Evolutionary conservation across 2,113 vertebrate genomes (phyloP).

Genomic region (Harpagus bidentatus): DNA sequence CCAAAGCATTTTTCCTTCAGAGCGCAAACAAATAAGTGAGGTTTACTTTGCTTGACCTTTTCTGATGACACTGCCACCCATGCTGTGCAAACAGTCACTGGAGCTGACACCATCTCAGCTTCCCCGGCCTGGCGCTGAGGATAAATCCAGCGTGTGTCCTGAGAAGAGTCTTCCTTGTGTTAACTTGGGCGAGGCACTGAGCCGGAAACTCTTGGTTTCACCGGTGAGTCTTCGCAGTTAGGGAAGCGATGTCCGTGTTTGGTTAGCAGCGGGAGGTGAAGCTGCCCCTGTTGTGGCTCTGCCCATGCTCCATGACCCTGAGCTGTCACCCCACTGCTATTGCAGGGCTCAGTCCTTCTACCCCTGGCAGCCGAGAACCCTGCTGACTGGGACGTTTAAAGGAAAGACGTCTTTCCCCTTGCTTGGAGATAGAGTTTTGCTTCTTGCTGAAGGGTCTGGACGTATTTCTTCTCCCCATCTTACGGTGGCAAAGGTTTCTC

Average conservation of each 20-base stretch:
- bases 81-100: conserved; percentile 20
- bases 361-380: neutral
- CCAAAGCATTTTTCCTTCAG: conserved; percentile 64
- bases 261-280: neutral
- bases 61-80: conserved; percentile 57
- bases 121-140: neutral
- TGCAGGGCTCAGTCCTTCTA: fast-evolving
- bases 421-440: neutral
- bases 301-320: neutral
- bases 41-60: conserved; percentile 75
- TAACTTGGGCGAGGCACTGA: neutral
- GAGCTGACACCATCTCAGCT: neutral
- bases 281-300: neutral
- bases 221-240: neutral
- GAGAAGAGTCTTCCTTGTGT: neutral
- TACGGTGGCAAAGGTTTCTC: neutral
- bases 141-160: neutral
- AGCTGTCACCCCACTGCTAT: neutral
- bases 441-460: neutral
- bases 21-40: conserved; percentile 50
- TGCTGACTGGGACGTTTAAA: neutral
- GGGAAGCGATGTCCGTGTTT: fast-evolving
- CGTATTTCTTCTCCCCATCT: neutral
- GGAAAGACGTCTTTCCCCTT: neutral
- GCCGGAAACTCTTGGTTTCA: neutral